Evolutionary conservation across 35 echinoderm and acorn worm genomes (phyloP).

Genomic region (Amphiura filiformis): DNA sequence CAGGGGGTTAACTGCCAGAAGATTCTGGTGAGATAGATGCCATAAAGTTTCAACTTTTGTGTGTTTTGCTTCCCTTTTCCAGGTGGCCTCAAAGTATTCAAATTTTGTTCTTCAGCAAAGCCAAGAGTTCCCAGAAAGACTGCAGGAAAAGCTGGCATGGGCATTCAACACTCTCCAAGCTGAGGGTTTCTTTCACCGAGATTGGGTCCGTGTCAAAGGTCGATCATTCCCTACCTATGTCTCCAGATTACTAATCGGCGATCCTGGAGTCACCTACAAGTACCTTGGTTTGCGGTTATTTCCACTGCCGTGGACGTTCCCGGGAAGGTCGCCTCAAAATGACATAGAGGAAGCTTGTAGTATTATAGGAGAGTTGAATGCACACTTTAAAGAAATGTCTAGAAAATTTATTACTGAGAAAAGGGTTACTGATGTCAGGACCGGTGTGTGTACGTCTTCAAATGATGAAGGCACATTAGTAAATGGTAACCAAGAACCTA

Average conservation of each 20-base stretch:
- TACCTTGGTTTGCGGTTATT: conserved; percentile 60
- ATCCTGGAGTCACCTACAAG: conserved; percentile 52
- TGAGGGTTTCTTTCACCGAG: conserved; percentile 52
- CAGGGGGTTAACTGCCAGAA: too few species aligned
- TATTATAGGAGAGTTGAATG: conserved; percentile 41
- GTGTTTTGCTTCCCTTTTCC: neutral
- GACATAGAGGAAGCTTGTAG: conserved; percentile 51
- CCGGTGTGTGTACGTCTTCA: too few species aligned
- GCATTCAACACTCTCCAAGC: conserved; percentile 43
- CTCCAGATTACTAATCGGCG: conserved; percentile 46
- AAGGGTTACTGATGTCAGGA: neutral
- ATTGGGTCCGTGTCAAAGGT: conserved; percentile 52
- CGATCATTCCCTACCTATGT: conserved; percentile 36
- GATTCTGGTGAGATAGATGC: neutral
- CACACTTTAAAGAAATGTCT: conserved; percentile 17
- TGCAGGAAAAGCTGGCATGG: conserved; percentile 53
- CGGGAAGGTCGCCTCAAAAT: neutral
- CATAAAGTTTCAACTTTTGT: neutral
- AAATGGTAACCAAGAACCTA: too few species aligned
- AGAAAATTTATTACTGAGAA: conserved; percentile 16
- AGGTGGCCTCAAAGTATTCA: conserved; percentile 31
- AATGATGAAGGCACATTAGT: too few species aligned
- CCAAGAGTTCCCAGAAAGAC: neutral
- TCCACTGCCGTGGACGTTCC: conserved; percentile 57
- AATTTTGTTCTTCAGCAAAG: conserved; percentile 44